A percentile compares a stretch with the other conserved stretches of the same genome.
phyloP scores from a whole-genome alignment of 2,888 invertebrate genomes.

The Tiliacea aurago region DNA sequence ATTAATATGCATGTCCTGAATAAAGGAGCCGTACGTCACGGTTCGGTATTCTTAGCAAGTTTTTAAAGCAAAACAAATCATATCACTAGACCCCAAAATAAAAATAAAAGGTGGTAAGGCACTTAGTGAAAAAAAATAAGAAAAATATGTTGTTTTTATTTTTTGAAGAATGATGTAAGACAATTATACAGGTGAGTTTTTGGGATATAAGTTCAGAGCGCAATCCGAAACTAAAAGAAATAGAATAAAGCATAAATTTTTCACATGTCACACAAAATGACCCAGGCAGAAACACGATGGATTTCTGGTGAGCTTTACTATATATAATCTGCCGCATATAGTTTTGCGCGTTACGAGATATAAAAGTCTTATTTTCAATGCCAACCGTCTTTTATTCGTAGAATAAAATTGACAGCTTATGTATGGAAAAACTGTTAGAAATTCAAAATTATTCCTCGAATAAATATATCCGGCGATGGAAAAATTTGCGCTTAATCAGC shows the following conservation, averaged over 20 bases:
- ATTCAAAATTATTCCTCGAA: background rate
- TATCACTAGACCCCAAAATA: constrained; percentile 26
- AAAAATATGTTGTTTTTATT: background rate
- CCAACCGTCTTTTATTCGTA: background rate
- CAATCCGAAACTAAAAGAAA: background rate
- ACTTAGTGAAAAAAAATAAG: constrained; percentile 28
- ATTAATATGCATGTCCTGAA: constrained; percentile 3
- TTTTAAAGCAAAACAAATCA: constrained; percentile 31
- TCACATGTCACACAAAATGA: background rate
- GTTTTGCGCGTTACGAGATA: background rate
- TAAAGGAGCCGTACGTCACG: constrained; percentile 32
- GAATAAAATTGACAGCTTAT: background rate
- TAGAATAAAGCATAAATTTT: background rate
- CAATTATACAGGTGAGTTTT: constrained; percentile 23
- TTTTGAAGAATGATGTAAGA: background rate
- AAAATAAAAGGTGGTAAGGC: constrained; percentile 34
- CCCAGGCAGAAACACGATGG: background rate
- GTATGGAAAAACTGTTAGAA: too few relatives aligned
- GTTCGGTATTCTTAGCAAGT: constrained; percentile 32
- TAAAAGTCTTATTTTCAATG: background rate
- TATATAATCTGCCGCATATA: background rate
- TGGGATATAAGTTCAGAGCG: background rate
- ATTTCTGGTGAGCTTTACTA: background rate
- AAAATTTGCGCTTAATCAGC: background rate
- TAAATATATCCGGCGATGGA: too few relatives aligned